Percentiles rank a stretch among this genome's conserved stretches.
Evolutionary conservation across 1,140 invertebrate genomes (phyloP).

Genomic region (Tetramorium simillimum): DNA sequence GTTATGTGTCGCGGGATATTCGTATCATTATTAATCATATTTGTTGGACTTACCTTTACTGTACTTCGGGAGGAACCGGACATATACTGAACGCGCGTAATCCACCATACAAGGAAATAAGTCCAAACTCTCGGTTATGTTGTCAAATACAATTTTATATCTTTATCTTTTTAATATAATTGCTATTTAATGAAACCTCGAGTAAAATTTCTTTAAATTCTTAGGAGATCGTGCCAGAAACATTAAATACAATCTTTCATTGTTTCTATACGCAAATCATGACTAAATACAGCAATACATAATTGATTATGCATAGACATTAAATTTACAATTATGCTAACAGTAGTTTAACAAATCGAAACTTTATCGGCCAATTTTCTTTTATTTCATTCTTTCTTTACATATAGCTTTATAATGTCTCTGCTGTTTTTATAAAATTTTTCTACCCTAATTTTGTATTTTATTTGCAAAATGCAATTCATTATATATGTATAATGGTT

Average conservation of each 20-base stretch:
- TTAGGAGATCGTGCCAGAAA: not conserved
- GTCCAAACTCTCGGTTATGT: not conserved
- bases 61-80: not conserved
- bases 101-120: not conserved
- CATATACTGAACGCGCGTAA: slow-evolving; percentile 12
- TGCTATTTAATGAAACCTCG: not conserved
- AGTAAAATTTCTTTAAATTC: slow-evolving; percentile 12
- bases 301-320: not conserved
- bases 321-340: slow-evolving; percentile 25
- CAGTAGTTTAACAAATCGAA: slow-evolving; percentile 9
- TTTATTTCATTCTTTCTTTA: not conserved
- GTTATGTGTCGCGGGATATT: slow-evolving; percentile 25
- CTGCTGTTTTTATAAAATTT: not conserved
- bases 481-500: not conserved
- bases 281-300: not conserved
- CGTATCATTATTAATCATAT: slow-evolving; percentile 31
- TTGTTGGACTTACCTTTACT: slow-evolving; percentile 15
- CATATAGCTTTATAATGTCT: not conserved
- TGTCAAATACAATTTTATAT: slow-evolving; percentile 8
- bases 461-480: not conserved
- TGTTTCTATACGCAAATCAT: not conserved
- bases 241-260: not conserved
- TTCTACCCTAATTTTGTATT: not conserved
- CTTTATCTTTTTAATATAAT: not conserved
- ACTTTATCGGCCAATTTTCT: not conserved